Evolutionary conservation across 2,888 invertebrate species (phyloP).

Genomic region (Pelosia muscerda): DNA sequence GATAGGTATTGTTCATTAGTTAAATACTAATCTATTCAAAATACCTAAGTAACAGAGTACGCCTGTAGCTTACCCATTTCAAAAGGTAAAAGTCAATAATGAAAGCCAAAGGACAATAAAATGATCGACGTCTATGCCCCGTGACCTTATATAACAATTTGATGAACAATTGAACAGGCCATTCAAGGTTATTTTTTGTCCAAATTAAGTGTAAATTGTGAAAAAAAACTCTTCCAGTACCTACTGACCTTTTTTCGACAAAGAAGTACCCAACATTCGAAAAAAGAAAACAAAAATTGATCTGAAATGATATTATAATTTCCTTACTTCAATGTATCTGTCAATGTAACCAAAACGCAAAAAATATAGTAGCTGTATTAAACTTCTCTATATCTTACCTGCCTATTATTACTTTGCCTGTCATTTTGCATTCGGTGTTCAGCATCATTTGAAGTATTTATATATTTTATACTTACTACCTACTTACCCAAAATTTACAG

Average conservation of each 20-base stretch:
- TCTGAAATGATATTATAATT: neutral
- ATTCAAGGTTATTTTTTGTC: constrained; percentile 2
- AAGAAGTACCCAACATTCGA: neutral
- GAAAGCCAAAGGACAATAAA: constrained; percentile 14
- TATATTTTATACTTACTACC: too few relatives aligned
- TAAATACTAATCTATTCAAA: neutral
- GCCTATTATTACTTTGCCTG: neutral
- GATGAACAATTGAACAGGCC: neutral
- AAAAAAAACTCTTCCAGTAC: neutral
- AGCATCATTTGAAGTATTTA: neutral
- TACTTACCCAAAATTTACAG: neutral
- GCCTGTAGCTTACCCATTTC: neutral
- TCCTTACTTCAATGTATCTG: neutral
- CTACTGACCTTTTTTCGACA: too few relatives aligned
- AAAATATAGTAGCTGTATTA: too few relatives aligned
- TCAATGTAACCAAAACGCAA: neutral
- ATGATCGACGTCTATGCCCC: constrained; percentile 10
- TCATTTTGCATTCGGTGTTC: neutral
- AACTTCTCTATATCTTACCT: neutral
- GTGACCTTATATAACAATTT: constrained; percentile 10
- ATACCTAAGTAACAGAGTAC: neutral
- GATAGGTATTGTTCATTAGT: neutral
- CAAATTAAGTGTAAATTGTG: neutral
- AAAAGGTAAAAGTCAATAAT: constrained; percentile 11
- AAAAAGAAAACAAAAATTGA: too few relatives aligned